These are phyloP conservation scores for Melanotaenia boesemani DNA, from an alignment of 2,797 vertebrate genomes.

Conservation along the genomic window DNA sequence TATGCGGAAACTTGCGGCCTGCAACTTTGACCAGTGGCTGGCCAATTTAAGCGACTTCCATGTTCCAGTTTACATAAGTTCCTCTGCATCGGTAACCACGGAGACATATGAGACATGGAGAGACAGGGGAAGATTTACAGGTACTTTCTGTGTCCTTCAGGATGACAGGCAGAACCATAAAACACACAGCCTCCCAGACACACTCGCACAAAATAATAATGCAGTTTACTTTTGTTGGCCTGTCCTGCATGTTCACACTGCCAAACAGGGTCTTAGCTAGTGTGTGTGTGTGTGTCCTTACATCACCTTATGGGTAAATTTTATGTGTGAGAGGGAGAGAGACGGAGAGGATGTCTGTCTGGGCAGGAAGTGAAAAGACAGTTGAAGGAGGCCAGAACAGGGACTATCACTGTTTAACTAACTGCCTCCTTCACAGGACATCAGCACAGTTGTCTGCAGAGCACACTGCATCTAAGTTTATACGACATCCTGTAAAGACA, in stretches of 20 bases:
- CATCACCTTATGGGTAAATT: conserved; percentile 24
- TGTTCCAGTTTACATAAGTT: conserved; percentile 1
- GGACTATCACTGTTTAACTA: conserved; percentile 26
- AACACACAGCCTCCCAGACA: conserved; percentile 27
- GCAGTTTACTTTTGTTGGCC: conserved; percentile 49
- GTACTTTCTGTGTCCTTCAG: conserved; percentile 38
- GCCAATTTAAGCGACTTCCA: conserved; percentile 46
- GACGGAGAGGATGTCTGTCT: conserved; percentile 18
- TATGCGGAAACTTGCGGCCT: neutral
- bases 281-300: conserved; percentile 31
- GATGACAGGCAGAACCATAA: conserved; percentile 43
- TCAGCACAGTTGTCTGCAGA: neutral
- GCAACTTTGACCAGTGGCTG: neutral
- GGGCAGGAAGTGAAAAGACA: conserved; percentile 20
- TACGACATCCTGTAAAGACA: conserved; percentile 22
- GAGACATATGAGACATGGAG: conserved; percentile 20
- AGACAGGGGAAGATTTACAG: conserved; percentile 60
- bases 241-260: conserved; percentile 9
- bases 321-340: neutral
- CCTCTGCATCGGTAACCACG: conserved; percentile 39
- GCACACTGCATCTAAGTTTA: conserved; percentile 4
- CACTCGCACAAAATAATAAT: conserved; percentile 27
- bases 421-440: conserved; percentile 21
- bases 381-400: conserved; percentile 16
- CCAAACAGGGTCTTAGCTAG: conserved; percentile 30